phyloP scores from a whole-genome alignment of 2,888 invertebrate genomes.

The Cylloceria caligata region DNA sequence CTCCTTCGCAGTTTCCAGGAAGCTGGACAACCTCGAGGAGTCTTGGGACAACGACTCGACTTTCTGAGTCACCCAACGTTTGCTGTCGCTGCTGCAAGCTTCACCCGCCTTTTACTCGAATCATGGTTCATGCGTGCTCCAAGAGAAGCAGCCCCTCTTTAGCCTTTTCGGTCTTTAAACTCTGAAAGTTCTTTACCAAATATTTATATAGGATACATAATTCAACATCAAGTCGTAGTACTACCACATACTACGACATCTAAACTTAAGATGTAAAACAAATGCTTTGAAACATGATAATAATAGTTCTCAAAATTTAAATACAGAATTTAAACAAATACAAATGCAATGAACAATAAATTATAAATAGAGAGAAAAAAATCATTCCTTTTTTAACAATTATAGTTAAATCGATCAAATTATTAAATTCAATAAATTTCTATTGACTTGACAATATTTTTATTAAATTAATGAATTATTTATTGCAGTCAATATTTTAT shows the following conservation, averaged over 20 bases:
- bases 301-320: too few relatives aligned
- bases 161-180: background rate
- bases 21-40: constrained; percentile 66
- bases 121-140: background rate
- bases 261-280: background rate
- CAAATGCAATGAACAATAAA: too few relatives aligned
- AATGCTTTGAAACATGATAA: too few relatives aligned
- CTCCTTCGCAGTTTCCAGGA: constrained; percentile 70
- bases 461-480: too few relatives aligned
- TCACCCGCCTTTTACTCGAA: background rate
- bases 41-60: constrained; percentile 60
- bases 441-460: too few relatives aligned
- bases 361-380: too few relatives aligned
- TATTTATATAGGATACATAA: background rate
- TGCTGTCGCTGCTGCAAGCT: constrained; percentile 29
- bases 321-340: too few relatives aligned
- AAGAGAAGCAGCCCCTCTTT: background rate
- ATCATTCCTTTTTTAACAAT: too few relatives aligned
- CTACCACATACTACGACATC: background rate
- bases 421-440: too few relatives aligned
- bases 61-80: constrained; percentile 53
- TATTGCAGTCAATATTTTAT: too few relatives aligned
- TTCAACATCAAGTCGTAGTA: background rate
- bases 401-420: too few relatives aligned
- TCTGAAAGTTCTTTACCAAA: background rate